phyloP scores from a whole-genome alignment of 2,113 vertebrate genomes.

The Tamias sibiricus region DNA sequence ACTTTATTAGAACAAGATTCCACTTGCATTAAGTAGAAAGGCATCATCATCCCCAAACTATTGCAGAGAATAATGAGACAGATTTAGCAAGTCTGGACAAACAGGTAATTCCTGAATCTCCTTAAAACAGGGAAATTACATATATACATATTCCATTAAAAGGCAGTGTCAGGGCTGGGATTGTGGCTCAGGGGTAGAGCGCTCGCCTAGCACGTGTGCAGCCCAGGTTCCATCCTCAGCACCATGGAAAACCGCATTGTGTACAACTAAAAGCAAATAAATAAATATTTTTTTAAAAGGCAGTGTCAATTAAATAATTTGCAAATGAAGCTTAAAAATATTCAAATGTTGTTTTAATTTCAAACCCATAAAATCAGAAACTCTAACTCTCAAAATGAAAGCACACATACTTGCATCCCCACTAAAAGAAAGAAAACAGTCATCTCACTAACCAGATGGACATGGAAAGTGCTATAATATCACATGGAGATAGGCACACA shows the following conservation, averaged over 20 bases:
- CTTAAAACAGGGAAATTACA: neutral
- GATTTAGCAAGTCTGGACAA: conserved; percentile 53
- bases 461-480: neutral
- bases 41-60: neutral
- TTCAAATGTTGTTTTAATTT: conserved; percentile 29
- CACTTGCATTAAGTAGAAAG: conserved; percentile 37
- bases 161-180: neutral
- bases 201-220: too few species aligned
- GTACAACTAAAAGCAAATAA: too few species aligned
- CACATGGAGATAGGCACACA: neutral
- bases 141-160: neutral
- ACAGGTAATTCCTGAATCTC: conserved; percentile 50
- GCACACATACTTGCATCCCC: neutral
- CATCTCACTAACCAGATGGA: neutral
- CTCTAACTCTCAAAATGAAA: neutral
- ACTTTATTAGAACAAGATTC: conserved; percentile 55
- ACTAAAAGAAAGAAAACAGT: neutral
- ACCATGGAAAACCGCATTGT: too few species aligned
- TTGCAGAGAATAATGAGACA: conserved; percentile 47
- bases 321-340: conserved; percentile 30
- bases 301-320: neutral
- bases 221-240: too few species aligned
- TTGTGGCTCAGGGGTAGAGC: too few species aligned
- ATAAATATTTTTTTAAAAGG: too few species aligned
- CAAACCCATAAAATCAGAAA: conserved; percentile 16